Evolutionary conservation across 1,140 invertebrate genomes (phyloP).

Genomic region (Mylabris phalerata): DNA sequence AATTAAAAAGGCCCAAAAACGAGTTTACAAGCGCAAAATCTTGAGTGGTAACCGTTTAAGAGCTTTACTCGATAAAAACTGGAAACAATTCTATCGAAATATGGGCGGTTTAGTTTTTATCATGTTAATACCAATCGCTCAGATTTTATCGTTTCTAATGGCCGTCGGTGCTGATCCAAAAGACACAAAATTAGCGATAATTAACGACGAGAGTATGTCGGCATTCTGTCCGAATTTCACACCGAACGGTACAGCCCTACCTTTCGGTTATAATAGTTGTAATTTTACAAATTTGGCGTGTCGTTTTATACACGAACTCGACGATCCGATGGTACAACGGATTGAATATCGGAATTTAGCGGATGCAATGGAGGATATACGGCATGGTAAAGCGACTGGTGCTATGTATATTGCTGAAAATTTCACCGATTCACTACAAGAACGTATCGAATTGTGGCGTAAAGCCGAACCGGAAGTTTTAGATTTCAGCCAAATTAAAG

Average conservation of each 20-base stretch:
- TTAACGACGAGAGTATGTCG: slow-evolving; percentile 62
- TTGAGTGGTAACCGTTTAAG: slow-evolving; percentile 23
- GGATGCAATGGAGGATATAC: slow-evolving; percentile 54
- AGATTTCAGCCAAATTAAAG: slow-evolving; percentile 51
- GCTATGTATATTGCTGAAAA: slow-evolving; percentile 65
- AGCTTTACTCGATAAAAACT: slow-evolving; percentile 33
- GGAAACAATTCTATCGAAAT: slow-evolving; percentile 33
- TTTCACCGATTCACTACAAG: slow-evolving; percentile 61
- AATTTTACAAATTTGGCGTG: slow-evolving; percentile 52
- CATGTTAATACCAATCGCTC: slow-evolving; percentile 54
- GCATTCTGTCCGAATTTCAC: slow-evolving; percentile 38
- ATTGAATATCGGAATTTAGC: slow-evolving; percentile 45
- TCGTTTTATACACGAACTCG: slow-evolving; percentile 47
- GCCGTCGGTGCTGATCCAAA: slow-evolving; percentile 73
- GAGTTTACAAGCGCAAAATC: slow-evolving; percentile 3
- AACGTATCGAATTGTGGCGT: slow-evolving; percentile 50
- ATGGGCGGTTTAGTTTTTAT: slow-evolving; percentile 51
- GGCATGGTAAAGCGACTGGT: slow-evolving; percentile 57
- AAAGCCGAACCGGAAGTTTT: slow-evolving; percentile 46
- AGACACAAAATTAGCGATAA: slow-evolving; percentile 62
- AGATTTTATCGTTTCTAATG: slow-evolving; percentile 72
- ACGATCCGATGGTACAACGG: slow-evolving; percentile 43
- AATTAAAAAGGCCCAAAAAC: slow-evolving; percentile 20
- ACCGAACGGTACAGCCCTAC: slow-evolving; percentile 23
- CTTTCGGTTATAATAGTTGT: slow-evolving; percentile 40